Conservation (phyloP, 2,888 invertebrate species). For the Galeopsomyia nigrocyanea region DNA sequence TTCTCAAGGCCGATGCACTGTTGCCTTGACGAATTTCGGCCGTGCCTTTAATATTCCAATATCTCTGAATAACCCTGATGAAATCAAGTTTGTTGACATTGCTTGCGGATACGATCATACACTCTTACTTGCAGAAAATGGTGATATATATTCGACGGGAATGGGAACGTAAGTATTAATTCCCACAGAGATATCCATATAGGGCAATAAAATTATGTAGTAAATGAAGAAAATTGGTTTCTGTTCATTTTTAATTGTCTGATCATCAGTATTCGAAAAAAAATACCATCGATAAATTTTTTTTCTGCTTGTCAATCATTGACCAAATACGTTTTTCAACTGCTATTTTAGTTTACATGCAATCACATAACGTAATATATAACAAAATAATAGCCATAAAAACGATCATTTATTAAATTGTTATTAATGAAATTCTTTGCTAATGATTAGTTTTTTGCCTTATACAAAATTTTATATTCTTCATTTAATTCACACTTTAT, state of each 20-base stretch:
- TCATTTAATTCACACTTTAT: not conserved
- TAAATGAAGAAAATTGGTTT: constrained; percentile 5
- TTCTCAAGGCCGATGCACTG: constrained; percentile 55
- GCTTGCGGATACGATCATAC: constrained; percentile 87
- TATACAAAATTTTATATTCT: not conserved
- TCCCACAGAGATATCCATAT: not conserved
- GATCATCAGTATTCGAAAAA: too few species aligned
- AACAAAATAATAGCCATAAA: too few species aligned
- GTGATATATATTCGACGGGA: constrained; percentile 86
- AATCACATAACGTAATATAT: too few species aligned
- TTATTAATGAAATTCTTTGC: too few species aligned
- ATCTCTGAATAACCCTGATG: constrained; percentile 71
- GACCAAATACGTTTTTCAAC: too few species aligned
- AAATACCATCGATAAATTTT: too few species aligned
- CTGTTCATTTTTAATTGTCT: constrained; percentile 25
- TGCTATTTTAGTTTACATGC: too few species aligned
- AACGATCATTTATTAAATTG: too few species aligned
- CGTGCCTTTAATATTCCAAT: constrained; percentile 76
- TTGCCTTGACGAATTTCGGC: constrained; percentile 68
- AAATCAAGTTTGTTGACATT: constrained; percentile 75
- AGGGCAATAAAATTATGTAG: too few species aligned
- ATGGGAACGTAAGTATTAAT: constrained; percentile 78
- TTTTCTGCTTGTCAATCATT: too few species aligned
- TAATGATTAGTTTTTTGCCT: not conserved
- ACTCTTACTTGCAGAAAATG: constrained; percentile 77